Evolutionary conservation across 2,797 vertebrate genomes (phyloP).

Genomic region (Prionace glauca): DNA sequence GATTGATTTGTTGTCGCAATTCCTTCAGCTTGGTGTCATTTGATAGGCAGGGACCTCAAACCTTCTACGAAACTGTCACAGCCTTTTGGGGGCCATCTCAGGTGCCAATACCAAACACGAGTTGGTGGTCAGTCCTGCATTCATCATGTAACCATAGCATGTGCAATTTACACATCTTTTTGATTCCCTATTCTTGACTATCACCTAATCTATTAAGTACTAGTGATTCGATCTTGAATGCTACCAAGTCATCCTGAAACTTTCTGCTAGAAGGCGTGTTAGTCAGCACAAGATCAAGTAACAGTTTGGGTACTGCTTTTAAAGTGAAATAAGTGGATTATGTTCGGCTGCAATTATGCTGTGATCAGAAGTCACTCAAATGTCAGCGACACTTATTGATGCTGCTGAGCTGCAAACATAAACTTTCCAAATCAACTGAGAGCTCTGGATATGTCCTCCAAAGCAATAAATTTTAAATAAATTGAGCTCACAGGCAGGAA

Average conservation of each 20-base stretch:
- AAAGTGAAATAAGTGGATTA: neutral
- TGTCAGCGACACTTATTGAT: neutral
- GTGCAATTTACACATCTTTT: neutral
- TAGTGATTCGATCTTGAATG: neutral
- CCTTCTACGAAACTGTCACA: neutral
- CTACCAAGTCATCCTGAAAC: neutral
- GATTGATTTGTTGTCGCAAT: neutral
- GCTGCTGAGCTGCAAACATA: neutral
- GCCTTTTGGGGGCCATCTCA: neutral
- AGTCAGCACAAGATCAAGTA: neutral
- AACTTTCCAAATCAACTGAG: neutral
- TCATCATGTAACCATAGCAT: neutral
- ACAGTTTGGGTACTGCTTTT: neutral
- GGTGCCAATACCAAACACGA: neutral
- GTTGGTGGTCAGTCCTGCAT: neutral
- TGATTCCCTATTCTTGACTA: neutral
- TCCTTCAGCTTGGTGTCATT: neutral
- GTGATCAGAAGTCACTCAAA: neutral
- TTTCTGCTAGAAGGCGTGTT: neutral
- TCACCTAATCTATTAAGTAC: neutral
- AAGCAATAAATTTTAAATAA: conserved; percentile 3
- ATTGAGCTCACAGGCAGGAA: neutral
- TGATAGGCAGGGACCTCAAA: neutral
- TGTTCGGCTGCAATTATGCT: neutral
- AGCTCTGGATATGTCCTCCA: neutral